These are phyloP conservation scores for Chesias legatella DNA, from an alignment of 2,888 invertebrate species.

Conservation along the genomic window DNA sequence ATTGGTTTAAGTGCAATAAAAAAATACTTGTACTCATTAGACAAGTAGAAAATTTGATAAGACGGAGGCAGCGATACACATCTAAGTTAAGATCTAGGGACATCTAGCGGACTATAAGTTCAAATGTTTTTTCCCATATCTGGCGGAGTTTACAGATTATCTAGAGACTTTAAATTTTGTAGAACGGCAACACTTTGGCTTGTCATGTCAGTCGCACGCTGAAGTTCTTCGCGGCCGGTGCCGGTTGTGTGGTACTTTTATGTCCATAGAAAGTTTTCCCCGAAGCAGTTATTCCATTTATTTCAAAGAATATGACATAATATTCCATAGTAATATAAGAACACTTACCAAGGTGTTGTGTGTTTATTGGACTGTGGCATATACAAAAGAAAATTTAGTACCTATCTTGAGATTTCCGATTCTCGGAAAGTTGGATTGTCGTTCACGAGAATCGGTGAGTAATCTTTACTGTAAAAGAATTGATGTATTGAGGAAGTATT, in stretches of 20 bases:
- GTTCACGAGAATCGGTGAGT: conserved; percentile 66
- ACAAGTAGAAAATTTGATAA: too few species aligned
- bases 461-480: conserved; percentile 39
- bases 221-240: conserved; percentile 7
- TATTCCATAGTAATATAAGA: conserved; percentile 6
- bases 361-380: conserved; percentile 47
- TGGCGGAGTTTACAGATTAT: too few species aligned
- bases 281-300: conserved; percentile 14
- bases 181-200: too few species aligned
- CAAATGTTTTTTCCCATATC: too few species aligned
- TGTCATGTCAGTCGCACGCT: conserved; percentile 29
- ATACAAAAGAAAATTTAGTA: conserved; percentile 36
- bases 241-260: conserved; percentile 11
- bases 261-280: conserved; percentile 32
- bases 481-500: conserved; percentile 2
- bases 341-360: conserved; percentile 46
- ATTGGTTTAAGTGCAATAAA: too few species aligned
- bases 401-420: conserved; percentile 53
- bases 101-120: too few species aligned
- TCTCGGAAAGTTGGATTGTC: conserved; percentile 72
- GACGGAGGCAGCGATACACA: too few species aligned
- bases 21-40: too few species aligned
- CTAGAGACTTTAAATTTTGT: too few species aligned
- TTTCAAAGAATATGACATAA: conserved; percentile 17
- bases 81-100: too few species aligned